Percentiles rank a stretch among this genome's conserved stretches.
These are phyloP conservation scores for Porites divaricata DNA, from an alignment of 92 coral and sea anemone species.

Conservation along the genomic window DNA sequence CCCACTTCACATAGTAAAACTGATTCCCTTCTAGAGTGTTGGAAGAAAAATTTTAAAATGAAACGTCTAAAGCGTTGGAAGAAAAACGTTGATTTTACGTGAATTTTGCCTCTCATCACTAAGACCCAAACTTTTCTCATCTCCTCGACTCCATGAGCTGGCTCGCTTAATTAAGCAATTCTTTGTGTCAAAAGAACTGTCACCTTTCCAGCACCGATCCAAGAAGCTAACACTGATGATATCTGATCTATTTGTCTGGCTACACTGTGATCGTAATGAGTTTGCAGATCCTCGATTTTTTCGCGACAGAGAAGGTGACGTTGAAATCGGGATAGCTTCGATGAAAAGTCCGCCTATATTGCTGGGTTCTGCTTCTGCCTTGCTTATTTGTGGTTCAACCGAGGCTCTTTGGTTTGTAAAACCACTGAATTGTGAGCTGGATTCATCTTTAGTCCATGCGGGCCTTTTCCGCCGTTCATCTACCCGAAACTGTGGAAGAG, in stretches of 20 bases:
- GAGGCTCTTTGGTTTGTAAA: neutral
- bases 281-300: constrained; percentile 1
- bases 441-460: constrained; percentile 5
- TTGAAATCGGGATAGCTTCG: constrained; percentile 14
- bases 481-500: constrained; percentile 6
- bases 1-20: too few species aligned
- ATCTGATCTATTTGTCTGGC: neutral
- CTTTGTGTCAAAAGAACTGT: neutral
- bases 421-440: constrained; percentile 5
- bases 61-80: constrained; percentile 10
- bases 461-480: constrained; percentile 2
- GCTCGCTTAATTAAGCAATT: constrained; percentile 17
- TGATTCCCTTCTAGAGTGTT: too few species aligned
- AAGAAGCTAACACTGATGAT: neutral
- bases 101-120: neutral
- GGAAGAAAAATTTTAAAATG: too few species aligned
- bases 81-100: constrained; percentile 30
- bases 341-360: neutral
- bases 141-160: constrained; percentile 29
- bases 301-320: constrained; percentile 11
- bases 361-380: neutral
- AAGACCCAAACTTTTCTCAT: constrained; percentile 13
- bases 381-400: neutral
- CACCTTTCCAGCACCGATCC: neutral
- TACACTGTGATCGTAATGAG: neutral